A percentile compares a stretch with the other conserved stretches of the same genome.
Conservation (phyloP, 1,140 invertebrate species). For the Augochlora pura region DNA sequence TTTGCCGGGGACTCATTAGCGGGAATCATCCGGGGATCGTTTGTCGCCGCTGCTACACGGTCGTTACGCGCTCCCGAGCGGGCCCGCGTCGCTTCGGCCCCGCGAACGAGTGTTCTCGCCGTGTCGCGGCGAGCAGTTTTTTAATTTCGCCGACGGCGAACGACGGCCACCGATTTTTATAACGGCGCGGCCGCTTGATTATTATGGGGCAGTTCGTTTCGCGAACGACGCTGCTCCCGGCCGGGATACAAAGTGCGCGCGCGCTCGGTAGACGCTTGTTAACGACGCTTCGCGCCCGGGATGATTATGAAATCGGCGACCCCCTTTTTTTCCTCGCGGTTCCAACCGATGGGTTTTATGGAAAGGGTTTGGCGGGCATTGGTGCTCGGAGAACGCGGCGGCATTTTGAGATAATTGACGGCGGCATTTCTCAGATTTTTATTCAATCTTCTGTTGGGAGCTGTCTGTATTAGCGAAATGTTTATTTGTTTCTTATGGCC, state of each 20-base stretch:
- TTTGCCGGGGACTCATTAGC: conserved; percentile 12
- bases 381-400: too few relatives aligned
- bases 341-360: too few relatives aligned
- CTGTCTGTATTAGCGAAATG: too few relatives aligned
- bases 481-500: too few relatives aligned
- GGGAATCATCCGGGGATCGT: conserved; percentile 14
- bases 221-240: too few relatives aligned
- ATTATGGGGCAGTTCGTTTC: not conserved
- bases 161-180: not conserved
- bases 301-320: not conserved
- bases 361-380: too few relatives aligned
- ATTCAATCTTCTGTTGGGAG: too few relatives aligned
- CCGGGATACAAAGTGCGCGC: not conserved
- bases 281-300: not conserved
- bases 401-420: too few relatives aligned
- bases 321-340: not conserved
- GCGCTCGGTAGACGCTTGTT: not conserved
- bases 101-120: conserved; percentile 10
- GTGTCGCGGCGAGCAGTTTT: not conserved
- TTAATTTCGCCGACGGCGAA: not conserved
- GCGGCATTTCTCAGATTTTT: too few relatives aligned
- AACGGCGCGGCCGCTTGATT: not conserved
- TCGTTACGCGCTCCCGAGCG: conserved; percentile 5
- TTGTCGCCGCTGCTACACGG: conserved; percentile 1
- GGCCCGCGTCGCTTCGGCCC: too few relatives aligned